A percentile compares a stretch with the other conserved stretches of the same genome.
phyloP scores from a whole-genome alignment of 2,113 vertebrate genomes.

The Pterophyllum scalare region DNA sequence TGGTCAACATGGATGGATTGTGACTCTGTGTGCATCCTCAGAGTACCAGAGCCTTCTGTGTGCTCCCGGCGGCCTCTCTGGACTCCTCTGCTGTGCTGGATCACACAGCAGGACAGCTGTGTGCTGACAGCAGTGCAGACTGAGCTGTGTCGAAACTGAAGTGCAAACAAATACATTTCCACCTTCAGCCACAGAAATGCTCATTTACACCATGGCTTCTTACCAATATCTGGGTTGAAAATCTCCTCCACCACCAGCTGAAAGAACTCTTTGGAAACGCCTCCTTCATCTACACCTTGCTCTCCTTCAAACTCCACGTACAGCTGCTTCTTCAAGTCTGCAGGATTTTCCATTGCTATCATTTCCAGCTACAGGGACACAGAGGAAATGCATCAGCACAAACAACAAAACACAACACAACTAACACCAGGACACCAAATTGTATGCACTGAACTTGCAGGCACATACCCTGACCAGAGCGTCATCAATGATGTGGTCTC shows the following conservation, averaged over 20 bases:
- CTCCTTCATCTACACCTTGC: constrained; percentile 98
- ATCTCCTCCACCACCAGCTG: constrained; percentile 99
- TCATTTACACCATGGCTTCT: constrained; percentile 21
- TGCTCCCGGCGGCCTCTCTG: too few species aligned
- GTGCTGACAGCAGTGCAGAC: too few species aligned
- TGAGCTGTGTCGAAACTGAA: too few species aligned
- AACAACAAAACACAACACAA: background rate
- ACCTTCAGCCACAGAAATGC: background rate
- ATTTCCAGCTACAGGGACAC: constrained; percentile 86
- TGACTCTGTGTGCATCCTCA: too few species aligned
- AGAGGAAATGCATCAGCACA: background rate
- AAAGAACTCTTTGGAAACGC: constrained; percentile 99
- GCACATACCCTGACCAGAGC: constrained; percentile 94
- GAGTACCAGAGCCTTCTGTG: too few species aligned
- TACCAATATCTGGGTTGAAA: constrained; percentile 99
- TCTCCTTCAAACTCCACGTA: constrained; percentile 99
- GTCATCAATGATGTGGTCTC: constrained; percentile 98
- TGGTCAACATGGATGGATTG: too few species aligned
- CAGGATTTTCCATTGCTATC: constrained; percentile 99
- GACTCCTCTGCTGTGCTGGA: too few species aligned
- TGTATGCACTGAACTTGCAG: fast-evolving
- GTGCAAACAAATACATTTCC: too few species aligned
- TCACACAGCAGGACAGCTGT: too few species aligned
- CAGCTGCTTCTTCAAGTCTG: constrained; percentile 98
- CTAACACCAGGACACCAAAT: fast-evolving